phyloP scores from a whole-genome alignment of 2,797 vertebrate genomes.

The Alosa sapidissima region DNA sequence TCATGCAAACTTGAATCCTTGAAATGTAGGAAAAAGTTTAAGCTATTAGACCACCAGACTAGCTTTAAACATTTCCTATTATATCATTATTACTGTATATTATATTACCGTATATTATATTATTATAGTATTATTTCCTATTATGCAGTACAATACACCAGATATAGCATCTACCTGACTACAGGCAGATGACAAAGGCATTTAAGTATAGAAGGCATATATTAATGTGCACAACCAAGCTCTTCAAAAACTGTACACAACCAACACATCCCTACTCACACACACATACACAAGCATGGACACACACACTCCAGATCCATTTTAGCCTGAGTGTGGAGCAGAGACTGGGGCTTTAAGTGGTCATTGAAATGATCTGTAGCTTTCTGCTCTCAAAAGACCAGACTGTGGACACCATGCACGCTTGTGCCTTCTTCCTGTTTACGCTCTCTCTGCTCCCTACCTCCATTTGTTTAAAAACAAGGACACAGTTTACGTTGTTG shows the following conservation, averaged over 20 bases:
- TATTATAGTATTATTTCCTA: too few species aligned
- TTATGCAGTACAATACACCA: neutral
- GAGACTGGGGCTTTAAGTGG: conserved; percentile 44
- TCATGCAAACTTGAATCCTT: too few species aligned
- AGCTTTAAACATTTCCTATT: neutral
- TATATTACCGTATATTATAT: too few species aligned
- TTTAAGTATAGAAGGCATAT: neutral
- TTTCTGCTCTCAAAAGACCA: conserved; percentile 43
- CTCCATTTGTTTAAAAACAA: neutral
- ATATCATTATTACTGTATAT: too few species aligned
- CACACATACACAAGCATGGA: neutral
- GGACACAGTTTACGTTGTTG: too few species aligned
- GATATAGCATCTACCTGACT: neutral
- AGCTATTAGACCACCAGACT: neutral
- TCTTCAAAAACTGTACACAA: neutral
- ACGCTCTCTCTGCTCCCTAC: neutral
- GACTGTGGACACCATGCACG: conserved; percentile 11
- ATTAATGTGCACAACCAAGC: neutral
- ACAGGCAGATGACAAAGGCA: neutral
- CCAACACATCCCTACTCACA: neutral
- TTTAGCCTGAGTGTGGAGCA: conserved; percentile 37
- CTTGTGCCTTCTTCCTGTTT: neutral
- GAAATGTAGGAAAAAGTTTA: too few species aligned
- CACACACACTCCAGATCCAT: conserved; percentile 45
- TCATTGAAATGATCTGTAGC: conserved; percentile 42